Percentiles rank a stretch among this genome's conserved stretches.
Conservation (phyloP, 2,888 invertebrate genomes). For the Archips xylosteana region DNA sequence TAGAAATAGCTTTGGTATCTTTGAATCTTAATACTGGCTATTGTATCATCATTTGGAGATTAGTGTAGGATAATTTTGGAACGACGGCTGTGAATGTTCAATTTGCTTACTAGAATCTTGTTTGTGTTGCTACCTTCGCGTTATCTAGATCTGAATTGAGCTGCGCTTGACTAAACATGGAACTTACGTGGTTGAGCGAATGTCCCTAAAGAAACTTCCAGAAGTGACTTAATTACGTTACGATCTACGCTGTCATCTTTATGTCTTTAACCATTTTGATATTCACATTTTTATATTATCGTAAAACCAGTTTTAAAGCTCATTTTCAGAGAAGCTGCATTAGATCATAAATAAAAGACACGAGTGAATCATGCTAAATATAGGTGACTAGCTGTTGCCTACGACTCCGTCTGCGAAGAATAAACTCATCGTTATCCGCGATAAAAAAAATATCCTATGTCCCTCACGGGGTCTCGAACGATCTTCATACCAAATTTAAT, state of each 20-base stretch:
- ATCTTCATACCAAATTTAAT: too few species aligned
- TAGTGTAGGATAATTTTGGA: conserved; percentile 17
- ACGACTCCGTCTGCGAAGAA: too few species aligned
- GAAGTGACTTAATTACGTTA: background rate
- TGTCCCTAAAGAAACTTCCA: background rate
- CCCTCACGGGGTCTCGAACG: too few species aligned
- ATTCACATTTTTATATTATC: too few species aligned
- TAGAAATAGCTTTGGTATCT: conserved; percentile 19
- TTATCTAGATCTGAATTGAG: background rate
- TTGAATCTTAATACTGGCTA: conserved; percentile 1
- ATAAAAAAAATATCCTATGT: too few species aligned
- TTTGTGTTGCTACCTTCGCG: conserved; percentile 6
- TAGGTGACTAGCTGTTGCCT: too few species aligned
- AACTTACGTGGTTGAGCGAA: background rate
- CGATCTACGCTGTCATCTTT: background rate
- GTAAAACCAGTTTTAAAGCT: too few species aligned
- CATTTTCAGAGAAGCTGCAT: too few species aligned
- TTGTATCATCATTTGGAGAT: conserved; percentile 7
- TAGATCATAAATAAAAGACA: too few species aligned
- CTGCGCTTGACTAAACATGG: background rate
- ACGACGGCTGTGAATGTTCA: conserved; percentile 5
- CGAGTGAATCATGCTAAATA: too few species aligned
- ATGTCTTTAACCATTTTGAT: too few species aligned
- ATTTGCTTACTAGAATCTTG: conserved; percentile 12
- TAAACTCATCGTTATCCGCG: too few species aligned